Conservation (phyloP, 2,113 vertebrate species). For the Engraulis encrasicolus region DNA sequence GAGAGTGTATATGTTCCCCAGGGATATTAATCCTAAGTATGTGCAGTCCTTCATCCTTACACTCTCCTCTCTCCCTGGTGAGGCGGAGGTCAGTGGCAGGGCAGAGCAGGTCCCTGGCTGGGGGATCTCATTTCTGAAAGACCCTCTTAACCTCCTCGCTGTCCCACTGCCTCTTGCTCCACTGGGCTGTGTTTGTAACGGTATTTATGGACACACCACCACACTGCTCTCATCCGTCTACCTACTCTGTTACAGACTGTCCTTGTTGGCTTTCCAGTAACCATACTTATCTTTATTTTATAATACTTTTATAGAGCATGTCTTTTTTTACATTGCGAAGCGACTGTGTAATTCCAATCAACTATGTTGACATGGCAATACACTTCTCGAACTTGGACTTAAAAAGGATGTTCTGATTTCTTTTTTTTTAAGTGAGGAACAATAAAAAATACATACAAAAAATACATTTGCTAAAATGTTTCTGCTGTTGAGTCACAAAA, state of each 20-base stretch:
- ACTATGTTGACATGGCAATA: too few relatives aligned
- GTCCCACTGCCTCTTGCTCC: background rate
- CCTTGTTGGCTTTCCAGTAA: background rate
- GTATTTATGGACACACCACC: background rate
- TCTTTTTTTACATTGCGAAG: background rate
- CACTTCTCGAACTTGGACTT: too few relatives aligned
- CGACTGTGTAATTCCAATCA: background rate
- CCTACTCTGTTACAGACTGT: background rate
- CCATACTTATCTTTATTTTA: background rate
- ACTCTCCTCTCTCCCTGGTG: background rate
- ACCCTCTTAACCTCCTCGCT: background rate
- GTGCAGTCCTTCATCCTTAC: background rate
- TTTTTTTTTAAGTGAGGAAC: background rate
- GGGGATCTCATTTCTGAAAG: background rate
- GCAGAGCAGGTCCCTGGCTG: background rate
- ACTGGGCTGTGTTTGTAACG: background rate
- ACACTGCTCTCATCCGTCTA: background rate
- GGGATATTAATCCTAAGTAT: background rate
- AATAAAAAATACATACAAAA: background rate
- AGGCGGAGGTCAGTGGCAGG: background rate
- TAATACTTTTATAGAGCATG: background rate
- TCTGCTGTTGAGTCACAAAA: background rate
- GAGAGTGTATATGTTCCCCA: background rate
- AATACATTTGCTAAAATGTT: background rate
- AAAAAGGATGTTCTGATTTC: too few relatives aligned